These are phyloP conservation scores for Phyto melanocephala DNA, from an alignment of 2,888 invertebrate genomes.

Conservation along the genomic window DNA sequence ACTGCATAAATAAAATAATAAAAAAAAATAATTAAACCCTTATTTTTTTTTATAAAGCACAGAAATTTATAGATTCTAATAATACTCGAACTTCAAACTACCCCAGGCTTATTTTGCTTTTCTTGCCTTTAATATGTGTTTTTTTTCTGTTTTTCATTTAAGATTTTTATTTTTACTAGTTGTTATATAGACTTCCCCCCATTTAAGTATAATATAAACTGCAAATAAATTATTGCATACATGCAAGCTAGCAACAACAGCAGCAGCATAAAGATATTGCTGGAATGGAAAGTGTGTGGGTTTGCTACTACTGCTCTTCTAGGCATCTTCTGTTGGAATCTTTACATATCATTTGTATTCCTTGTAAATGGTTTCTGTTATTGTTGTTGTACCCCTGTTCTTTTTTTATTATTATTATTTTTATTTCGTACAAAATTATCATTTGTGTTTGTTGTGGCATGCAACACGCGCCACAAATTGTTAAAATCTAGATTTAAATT, in stretches of 20 bases:
- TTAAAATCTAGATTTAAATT: constrained; percentile 63
- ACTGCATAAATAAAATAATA: constrained; percentile 17
- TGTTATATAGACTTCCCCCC: constrained; percentile 49
- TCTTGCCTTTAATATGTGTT: constrained; percentile 27
- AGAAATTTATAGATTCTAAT: constrained; percentile 64
- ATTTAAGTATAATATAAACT: constrained; percentile 43
- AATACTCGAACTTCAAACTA: constrained; percentile 54
- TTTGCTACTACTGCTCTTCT: constrained; percentile 31
- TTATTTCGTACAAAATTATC: constrained; percentile 41
- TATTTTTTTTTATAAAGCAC: constrained; percentile 42
- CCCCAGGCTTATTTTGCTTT: constrained; percentile 48
- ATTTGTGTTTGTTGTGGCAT: constrained; percentile 71
- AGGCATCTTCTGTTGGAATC: constrained; percentile 48
- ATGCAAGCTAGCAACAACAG: constrained; percentile 29
- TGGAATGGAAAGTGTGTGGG: constrained; percentile 45
- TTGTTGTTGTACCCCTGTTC: constrained; percentile 44
- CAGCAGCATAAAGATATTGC: constrained; percentile 15
- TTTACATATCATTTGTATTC: constrained; percentile 63
- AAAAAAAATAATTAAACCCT: constrained; percentile 59
- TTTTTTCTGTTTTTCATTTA: constrained; percentile 46
- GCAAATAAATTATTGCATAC: constrained; percentile 55
- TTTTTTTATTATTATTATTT: too few relatives aligned
- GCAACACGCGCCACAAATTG: constrained; percentile 77
- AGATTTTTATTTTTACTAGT: constrained; percentile 57
- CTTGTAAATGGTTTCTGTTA: constrained; percentile 34